Evolutionary conservation across 2,888 invertebrate species (phyloP).

Genomic region (Melieria picta): DNA sequence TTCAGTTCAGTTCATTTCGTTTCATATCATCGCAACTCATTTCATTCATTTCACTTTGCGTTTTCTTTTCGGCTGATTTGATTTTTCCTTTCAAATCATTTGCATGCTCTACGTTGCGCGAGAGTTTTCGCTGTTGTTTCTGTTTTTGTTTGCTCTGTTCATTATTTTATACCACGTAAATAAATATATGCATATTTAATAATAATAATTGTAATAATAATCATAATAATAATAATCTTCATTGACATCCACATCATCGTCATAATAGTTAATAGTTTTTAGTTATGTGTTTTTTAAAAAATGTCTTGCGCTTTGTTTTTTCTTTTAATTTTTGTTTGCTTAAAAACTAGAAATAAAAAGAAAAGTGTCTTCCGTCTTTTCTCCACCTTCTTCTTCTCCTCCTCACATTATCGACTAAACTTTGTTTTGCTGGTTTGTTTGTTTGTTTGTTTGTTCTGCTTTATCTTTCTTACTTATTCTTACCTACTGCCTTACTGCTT

Average conservation of each 20-base stretch:
- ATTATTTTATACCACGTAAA: constrained; percentile 41
- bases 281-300: constrained; percentile 9
- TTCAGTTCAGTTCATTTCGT: constrained; percentile 14
- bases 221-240: constrained; percentile 10
- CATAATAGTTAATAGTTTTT: constrained; percentile 22
- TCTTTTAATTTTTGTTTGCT: constrained; percentile 3
- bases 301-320: constrained; percentile 22
- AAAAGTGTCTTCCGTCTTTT: constrained; percentile 28
- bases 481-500: constrained; percentile 3
- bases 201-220: constrained; percentile 15
- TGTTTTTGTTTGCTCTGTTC: constrained; percentile 28
- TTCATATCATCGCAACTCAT: constrained; percentile 13
- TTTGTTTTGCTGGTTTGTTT: constrained; percentile 22
- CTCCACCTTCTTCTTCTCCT: too few relatives aligned
- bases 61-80: constrained; percentile 27
- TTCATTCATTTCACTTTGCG: too few relatives aligned
- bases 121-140: not conserved
- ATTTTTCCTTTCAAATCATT: constrained; percentile 28
- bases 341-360: constrained; percentile 17
- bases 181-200: constrained; percentile 44
- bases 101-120: too few relatives aligned
- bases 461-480: constrained; percentile 23
- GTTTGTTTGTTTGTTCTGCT: constrained; percentile 38
- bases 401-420: too few relatives aligned
- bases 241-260: constrained; percentile 11